Conservation (phyloP, 2,888 invertebrate genomes). For the Pristionchus entomophagus region DNA sequence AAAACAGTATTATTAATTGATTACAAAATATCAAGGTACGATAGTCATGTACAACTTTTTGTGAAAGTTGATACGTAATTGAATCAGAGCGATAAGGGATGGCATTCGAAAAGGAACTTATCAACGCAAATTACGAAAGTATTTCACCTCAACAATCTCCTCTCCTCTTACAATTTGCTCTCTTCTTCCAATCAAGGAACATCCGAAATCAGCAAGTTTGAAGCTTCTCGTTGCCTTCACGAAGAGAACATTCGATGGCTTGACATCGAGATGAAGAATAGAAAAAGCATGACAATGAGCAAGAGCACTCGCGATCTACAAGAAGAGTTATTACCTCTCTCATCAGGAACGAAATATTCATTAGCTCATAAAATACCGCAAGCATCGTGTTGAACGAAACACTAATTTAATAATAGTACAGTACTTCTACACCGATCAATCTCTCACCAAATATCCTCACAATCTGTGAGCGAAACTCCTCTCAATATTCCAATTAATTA, state of each 20-base stretch:
- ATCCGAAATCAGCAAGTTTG: slow-evolving; percentile 34
- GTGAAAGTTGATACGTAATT: too few relatives aligned
- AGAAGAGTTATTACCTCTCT: background rate
- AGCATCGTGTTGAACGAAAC: too few relatives aligned
- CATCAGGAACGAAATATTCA: background rate
- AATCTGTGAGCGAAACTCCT: too few relatives aligned
- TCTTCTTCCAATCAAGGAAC: slow-evolving; percentile 26
- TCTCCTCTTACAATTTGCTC: background rate
- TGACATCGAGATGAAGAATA: slow-evolving; percentile 34
- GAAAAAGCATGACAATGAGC: background rate
- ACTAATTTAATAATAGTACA: too few relatives aligned
- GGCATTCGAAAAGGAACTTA: background rate
- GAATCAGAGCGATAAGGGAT: background rate
- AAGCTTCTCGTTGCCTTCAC: slow-evolving; percentile 19
- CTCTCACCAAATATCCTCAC: too few relatives aligned
- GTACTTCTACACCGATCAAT: too few relatives aligned
- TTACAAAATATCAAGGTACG: too few relatives aligned
- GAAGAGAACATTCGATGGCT: slow-evolving; percentile 28
- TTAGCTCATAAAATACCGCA: too few relatives aligned
- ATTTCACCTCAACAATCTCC: slow-evolving; percentile 15
- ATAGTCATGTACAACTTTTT: background rate
- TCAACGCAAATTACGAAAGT: background rate
- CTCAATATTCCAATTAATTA: too few relatives aligned
- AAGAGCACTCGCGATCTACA: background rate
- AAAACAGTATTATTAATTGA: background rate